Evolutionary conservation across 2,888 invertebrate genomes (phyloP).

Genomic region (Pseudococcus viburni): DNA sequence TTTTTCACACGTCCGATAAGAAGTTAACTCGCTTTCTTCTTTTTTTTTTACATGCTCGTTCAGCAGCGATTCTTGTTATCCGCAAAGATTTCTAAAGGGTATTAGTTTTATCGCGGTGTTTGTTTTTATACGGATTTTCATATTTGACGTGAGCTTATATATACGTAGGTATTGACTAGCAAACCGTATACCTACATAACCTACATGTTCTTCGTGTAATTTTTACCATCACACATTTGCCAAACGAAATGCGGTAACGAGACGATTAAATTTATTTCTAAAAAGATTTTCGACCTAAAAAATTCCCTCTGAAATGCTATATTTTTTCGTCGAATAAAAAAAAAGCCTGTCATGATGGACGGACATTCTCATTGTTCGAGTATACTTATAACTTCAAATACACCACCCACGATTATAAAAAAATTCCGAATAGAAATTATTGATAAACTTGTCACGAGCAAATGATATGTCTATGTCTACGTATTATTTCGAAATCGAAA

Average conservation of each 20-base stretch:
- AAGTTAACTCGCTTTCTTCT: slow-evolving; percentile 18
- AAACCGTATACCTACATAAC: neutral
- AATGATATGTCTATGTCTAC: neutral
- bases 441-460: slow-evolving; percentile 34
- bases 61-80: slow-evolving; percentile 28
- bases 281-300: neutral
- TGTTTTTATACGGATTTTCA: slow-evolving; percentile 37
- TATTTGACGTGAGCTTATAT: slow-evolving; percentile 33
- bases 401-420: neutral
- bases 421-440: neutral
- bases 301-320: neutral
- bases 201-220: neutral
- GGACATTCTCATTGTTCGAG: neutral
- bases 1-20: slow-evolving; percentile 47
- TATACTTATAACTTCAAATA: neutral
- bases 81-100: slow-evolving; percentile 31
- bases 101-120: slow-evolving; percentile 33
- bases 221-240: neutral
- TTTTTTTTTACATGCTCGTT: neutral
- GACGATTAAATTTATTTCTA: neutral
- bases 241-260: neutral
- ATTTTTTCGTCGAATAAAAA: neutral
- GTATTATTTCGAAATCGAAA: slow-evolving; percentile 17
- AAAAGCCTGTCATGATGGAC: neutral
- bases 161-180: neutral